A percentile compares a stretch with the other conserved stretches of the same genome.
These are phyloP conservation scores for Sphyrna mokarran DNA, from an alignment of 2,113 vertebrate species.

Conservation along the genomic window DNA sequence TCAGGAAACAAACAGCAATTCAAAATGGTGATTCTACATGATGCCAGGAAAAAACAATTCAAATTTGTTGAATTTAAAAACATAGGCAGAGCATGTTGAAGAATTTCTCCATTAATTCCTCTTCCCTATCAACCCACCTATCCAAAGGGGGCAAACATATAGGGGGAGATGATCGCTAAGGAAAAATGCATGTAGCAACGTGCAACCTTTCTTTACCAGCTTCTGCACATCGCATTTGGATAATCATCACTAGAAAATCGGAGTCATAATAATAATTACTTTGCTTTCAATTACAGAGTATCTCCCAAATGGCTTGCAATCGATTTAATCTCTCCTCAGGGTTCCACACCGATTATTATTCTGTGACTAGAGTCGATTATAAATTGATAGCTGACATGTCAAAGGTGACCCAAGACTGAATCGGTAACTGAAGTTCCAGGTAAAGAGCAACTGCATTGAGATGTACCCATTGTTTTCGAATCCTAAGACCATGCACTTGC, in stretches of 20 bases:
- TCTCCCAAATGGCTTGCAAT: not conserved
- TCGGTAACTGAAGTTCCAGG: not conserved
- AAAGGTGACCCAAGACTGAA: not conserved
- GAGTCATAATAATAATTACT: constrained; percentile 14
- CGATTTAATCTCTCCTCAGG: constrained; percentile 14
- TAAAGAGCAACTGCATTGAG: not conserved
- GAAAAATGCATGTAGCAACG: not conserved
- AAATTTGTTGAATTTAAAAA: not conserved
- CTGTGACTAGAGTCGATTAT: not conserved
- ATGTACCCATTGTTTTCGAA: not conserved
- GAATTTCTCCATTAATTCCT: not conserved
- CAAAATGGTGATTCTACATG: not conserved
- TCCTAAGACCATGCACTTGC: not conserved
- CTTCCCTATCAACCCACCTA: not conserved
- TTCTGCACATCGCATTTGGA: not conserved
- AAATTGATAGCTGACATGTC: not conserved
- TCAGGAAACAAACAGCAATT: not conserved
- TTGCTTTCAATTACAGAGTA: not conserved
- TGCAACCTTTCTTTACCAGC: not conserved
- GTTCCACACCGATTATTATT: not conserved
- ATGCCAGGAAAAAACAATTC: not conserved
- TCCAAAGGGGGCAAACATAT: not conserved
- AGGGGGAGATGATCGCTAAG: not conserved
- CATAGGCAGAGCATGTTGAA: not conserved
- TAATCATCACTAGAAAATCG: not conserved